Base-by-base conservation (phyloP, 53 echinoderm and acorn worm species). In the Actinopyga echinites region DNA sequence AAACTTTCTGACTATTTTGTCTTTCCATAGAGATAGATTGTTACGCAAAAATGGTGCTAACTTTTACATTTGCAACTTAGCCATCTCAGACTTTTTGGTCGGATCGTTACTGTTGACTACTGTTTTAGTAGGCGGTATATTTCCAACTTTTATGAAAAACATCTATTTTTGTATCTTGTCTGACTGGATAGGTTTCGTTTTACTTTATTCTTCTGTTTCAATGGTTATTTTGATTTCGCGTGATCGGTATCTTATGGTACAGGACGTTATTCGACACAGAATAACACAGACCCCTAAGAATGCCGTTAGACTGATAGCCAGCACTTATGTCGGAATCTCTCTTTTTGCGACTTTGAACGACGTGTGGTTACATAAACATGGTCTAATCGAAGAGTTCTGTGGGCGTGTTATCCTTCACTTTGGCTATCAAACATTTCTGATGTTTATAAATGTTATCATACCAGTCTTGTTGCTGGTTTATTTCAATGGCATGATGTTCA, bases 181-280 rank as follows among this genome's bases (percentile, higher is more conserved):
- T 10, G 29, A 43, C 20, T 75, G 49, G 49, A n/a, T 26, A 8
- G 6, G 43, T 43, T 52, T 5, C 3, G 10, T 75, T 25, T 10
- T 12, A 0, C 30, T 75, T 0, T 24, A 22, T 45, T 36, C 55
- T 2, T 75, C 75, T 20, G 8, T 75, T 9, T 52, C 20, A 0
- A 52, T 54, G 49, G 54, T 75, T 4, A 25, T 75, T 29, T 26
- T 75, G 29, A 75, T 75, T 22, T 75, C 75, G 49, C 54, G 49
- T 75, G 75, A 75, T 44, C 75, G 75, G 8, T 54, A 75, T 75
- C 54, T 75, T 13, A 23, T 75, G 25, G 52, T 75, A 26, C 45
- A 75, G 43, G 75, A 75, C 20, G 75, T 75, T 10, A 45, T 75
- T 6, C 22, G 29, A 5, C 75, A 75, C 55, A 45, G 43, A 12